A percentile compares a stretch with the other conserved stretches of the same genome.
Evolutionary conservation across 1,140 invertebrate genomes (phyloP).

Genomic region (Eufriesea mexicana): DNA sequence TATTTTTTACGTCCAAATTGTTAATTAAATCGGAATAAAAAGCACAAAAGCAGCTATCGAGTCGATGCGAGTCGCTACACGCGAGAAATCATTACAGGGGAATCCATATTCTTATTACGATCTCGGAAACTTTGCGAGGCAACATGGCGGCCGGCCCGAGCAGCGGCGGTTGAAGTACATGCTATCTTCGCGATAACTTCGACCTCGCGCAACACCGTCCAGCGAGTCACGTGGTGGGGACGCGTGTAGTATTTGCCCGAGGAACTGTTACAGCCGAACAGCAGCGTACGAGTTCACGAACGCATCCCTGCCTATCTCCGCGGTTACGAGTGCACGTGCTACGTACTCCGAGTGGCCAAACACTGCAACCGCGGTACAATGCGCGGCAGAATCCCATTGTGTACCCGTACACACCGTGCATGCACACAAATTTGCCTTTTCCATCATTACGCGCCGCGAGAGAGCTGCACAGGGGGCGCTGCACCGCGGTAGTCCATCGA

Average conservation of each 20-base stretch:
- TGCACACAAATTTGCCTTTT: slow-evolving; percentile 49
- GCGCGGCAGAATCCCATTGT: slow-evolving; percentile 53
- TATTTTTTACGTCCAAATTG: too few relatives aligned
- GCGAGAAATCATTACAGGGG: too few relatives aligned
- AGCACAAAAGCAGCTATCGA: too few relatives aligned
- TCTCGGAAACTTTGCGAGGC: neutral
- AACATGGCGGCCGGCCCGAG: too few relatives aligned
- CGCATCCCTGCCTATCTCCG: slow-evolving; percentile 16
- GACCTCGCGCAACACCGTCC: slow-evolving; percentile 14
- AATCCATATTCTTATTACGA: too few relatives aligned
- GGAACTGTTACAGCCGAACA: slow-evolving; percentile 41
- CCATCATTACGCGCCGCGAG: slow-evolving; percentile 54
- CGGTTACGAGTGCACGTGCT: slow-evolving; percentile 14
- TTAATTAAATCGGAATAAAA: too few relatives aligned
- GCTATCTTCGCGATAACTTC: slow-evolving; percentile 18
- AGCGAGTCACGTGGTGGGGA: slow-evolving; percentile 20
- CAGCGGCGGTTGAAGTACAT: slow-evolving; percentile 21
- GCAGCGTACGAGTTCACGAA: slow-evolving; percentile 25
- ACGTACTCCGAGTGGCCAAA: slow-evolving; percentile 5
- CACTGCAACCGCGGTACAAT: slow-evolving; percentile 37
- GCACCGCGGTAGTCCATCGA: slow-evolving; percentile 39
- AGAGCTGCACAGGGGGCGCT: neutral
- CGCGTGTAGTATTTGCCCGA: slow-evolving; percentile 50
- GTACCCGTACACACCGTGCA: slow-evolving; percentile 1
- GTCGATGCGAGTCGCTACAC: too few relatives aligned